Evolutionary conservation across 2,888 invertebrate species (phyloP), one percentile per base, ranked within the genome.

Genomic region (Bellardia pandia): DNA sequence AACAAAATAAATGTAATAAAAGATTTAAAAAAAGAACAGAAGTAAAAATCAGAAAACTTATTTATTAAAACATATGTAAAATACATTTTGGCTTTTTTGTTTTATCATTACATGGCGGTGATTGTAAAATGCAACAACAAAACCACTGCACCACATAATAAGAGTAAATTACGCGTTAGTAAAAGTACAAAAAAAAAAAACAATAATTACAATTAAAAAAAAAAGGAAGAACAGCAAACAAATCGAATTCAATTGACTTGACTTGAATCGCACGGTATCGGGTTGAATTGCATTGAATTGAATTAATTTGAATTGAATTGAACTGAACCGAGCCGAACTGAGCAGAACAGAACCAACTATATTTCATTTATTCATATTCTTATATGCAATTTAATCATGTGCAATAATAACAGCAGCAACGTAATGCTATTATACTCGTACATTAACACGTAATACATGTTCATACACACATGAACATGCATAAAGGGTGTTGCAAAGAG

Each of bases 131-230:
- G 53, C 68, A 69, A 51, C 42, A 74, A 64, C 30, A 51, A 77
- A 85, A 72, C 71, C 62, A 42, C 42, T 23, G 42, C 16, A 60
- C 79, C 85, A 58, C 81, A 85, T 85, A 87, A 87, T 87, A 85
- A 81, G 78, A 82, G 85, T 82, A 85, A 85, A 85, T 87, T 87
- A 87, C 62, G 71, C 85, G 81, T 82, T 85, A 76, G 87, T 75
- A 58, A 75, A 80, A 75, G 51, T 68, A n/a, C 5, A n/a, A 56
- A 14, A 40, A 82, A 33, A 58, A 75, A 23, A 23, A 23, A 23
- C 48, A 75, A 79, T 48, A 13, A 60, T 4, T 45, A 23, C n/a
- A 68, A 64, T n/a, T 33, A 11, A 30, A 14, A 45, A 11, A 30
- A 0, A 40, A 48, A 16, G 42, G 42, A 37, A 37, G 37, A 37